Evolutionary conservation across 1,140 invertebrate species (phyloP).

Genomic region (Euwallacea similis): DNA sequence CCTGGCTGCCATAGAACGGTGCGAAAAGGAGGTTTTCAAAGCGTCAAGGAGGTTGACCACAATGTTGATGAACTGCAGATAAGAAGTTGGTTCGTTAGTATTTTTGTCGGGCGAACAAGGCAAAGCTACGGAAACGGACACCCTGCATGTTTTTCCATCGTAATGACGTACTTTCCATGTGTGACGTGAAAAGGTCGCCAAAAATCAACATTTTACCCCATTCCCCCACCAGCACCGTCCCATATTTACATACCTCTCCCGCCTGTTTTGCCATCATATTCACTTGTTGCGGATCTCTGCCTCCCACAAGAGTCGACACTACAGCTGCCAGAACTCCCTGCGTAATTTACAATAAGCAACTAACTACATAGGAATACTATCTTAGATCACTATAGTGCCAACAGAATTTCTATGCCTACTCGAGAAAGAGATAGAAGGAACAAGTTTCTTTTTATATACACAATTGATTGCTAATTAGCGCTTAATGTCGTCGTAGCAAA

Average conservation of each 20-base stretch:
- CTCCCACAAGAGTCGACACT: slow-evolving; percentile 82
- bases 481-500: too few species aligned
- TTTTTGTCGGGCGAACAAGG: too few species aligned
- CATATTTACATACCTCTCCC: slow-evolving; percentile 75
- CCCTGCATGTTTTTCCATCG: too few species aligned
- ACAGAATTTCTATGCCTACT: too few species aligned
- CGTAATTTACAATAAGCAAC: slow-evolving; percentile 51
- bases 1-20: slow-evolving; percentile 78
- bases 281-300: slow-evolving; percentile 85
- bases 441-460: too few species aligned
- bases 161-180: too few species aligned
- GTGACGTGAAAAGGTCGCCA: background rate
- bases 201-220: slow-evolving; percentile 7
- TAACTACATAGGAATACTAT: slow-evolving; percentile 22
- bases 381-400: too few species aligned
- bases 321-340: slow-evolving; percentile 88
- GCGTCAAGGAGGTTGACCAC: slow-evolving; percentile 87
- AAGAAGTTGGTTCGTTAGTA: slow-evolving; percentile 4
- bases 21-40: slow-evolving; percentile 87
- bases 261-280: slow-evolving; percentile 90
- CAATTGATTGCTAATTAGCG: too few species aligned
- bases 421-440: too few species aligned
- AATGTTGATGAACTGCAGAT: slow-evolving; percentile 83
- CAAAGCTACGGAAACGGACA: too few species aligned
- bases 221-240: too few species aligned